A percentile compares a stretch with the other conserved stretches of the same genome.
Conservation (phyloP, 1,140 invertebrate species). For the Pygmarrhopalites habei region DNA sequence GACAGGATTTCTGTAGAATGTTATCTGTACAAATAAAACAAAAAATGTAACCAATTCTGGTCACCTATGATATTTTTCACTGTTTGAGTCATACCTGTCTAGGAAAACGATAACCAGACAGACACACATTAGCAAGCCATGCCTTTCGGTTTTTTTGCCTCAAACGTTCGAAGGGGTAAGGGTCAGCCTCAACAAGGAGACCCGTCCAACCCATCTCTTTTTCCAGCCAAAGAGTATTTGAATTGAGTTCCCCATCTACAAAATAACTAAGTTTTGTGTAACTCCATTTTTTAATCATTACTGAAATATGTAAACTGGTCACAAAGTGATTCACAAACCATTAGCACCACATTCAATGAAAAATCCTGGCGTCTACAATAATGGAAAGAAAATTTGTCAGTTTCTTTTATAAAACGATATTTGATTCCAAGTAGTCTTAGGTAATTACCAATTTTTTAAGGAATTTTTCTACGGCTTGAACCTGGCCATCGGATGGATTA, state of each 20-base stretch:
- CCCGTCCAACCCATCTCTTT: constrained; percentile 40
- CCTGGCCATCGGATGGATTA: constrained; percentile 5
- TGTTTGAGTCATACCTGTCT: neutral
- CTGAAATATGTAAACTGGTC: too few relatives aligned
- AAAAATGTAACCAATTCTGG: neutral
- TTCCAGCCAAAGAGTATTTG: constrained; percentile 42
- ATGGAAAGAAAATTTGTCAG: too few relatives aligned
- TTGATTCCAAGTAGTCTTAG: neutral
- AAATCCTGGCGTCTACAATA: constrained; percentile 36
- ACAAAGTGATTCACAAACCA: too few relatives aligned
- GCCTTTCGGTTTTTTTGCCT: constrained; percentile 41
- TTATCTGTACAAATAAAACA: neutral
- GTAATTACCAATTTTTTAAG: neutral
- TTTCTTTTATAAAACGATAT: too few relatives aligned
- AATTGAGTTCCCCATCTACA: constrained; percentile 42
- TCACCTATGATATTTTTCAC: neutral
- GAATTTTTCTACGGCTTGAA: constrained; percentile 8
- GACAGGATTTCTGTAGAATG: neutral
- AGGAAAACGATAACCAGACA: constrained; percentile 36
- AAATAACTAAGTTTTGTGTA: too few relatives aligned
- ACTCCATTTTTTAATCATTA: too few relatives aligned
- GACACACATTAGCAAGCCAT: constrained; percentile 40
- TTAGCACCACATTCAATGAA: constrained; percentile 43
- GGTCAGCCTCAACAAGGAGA: constrained; percentile 42
- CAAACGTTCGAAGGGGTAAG: constrained; percentile 37